Base-by-base conservation (phyloP, 64 coral and sea anemone genomes). In the Dendronephthya gigantea region DNA sequence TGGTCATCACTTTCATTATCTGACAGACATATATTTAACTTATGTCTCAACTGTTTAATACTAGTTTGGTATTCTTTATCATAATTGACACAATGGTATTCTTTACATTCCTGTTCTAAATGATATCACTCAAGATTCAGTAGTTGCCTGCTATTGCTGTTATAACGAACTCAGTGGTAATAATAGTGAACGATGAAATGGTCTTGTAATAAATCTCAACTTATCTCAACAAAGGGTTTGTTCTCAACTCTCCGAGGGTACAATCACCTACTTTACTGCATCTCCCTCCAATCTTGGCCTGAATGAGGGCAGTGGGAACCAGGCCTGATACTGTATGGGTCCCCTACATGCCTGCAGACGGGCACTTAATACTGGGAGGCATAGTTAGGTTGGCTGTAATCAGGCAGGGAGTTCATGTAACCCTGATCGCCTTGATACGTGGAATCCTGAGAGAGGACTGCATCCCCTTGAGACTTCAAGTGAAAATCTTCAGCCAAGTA, bases 331-430 rank as follows among this genome's bases (percentile, higher is more conserved):
- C 19, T 66, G 3, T 30, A 4, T 66, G 58, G 58, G 58, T 35
- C 13, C 69, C 79, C 89, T 74, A 47, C 30, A 59, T 83, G 65
- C 89, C 83, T 90, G 52, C 51, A 62, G 69, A 83, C 68, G 52
- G 66, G 68, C 48, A 82, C 52, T 90, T 62, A 98, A 51, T 98
- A 98, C 75, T 98, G 95, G 81, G 95, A 98, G 82, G 95, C 92
- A 48, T 98, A 98, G 90, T 98, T 98, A 48, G 95, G 95, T 56
- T 98, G 95, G 82, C 92, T 93, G 66, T 98, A 98, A 82, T 98
- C 95, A 85, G 95, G 95, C 37, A 93, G 84, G 12, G 95, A 98
- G 92, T 98, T 93, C 87, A 98, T 91, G 48, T 98, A 98, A 70
- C 95, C 95, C 48, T 92, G 90, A 89, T 98, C 95, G 1, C 95